Evolutionary conservation across 2,113 vertebrate genomes (phyloP).

Genomic region (Agapornis roseicollis): DNA sequence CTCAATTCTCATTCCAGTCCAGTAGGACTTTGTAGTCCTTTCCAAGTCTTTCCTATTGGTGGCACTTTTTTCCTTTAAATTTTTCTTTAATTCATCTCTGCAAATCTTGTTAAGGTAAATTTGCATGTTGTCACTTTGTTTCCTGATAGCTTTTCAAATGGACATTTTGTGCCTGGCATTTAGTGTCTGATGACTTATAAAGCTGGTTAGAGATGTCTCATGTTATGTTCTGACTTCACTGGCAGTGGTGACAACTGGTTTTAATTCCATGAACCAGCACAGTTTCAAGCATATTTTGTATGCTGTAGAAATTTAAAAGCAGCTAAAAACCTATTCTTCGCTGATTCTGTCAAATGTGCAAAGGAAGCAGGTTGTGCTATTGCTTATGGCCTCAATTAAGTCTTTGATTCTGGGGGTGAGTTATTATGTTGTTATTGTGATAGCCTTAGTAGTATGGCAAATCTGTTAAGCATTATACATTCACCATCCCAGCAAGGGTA

Average conservation of each 20-base stretch:
- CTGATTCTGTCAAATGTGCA: not conserved
- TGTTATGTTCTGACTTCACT: not conserved
- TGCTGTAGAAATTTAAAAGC: not conserved
- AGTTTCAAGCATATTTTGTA: rapidly evolving
- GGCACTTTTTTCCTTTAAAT: not conserved
- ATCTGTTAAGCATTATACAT: not conserved
- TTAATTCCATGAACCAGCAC: not conserved
- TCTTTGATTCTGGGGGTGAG: not conserved
- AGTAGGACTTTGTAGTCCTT: not conserved
- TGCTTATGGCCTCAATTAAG: not conserved
- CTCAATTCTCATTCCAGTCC: not conserved
- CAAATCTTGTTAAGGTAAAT: not conserved
- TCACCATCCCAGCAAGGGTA: not conserved
- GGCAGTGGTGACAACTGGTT: not conserved
- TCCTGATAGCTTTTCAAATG: not conserved
- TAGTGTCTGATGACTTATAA: not conserved
- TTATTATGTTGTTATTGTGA: not conserved
- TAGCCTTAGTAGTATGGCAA: not conserved
- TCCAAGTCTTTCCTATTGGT: not conserved
- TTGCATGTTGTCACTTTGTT: not conserved
- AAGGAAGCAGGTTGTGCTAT: not conserved
- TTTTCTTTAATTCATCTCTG: not conserved
- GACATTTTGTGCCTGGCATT: not conserved
- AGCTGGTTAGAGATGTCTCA: not conserved
- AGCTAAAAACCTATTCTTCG: not conserved